These are phyloP conservation scores for Toxotes jaculatrix DNA, from an alignment of 2,113 vertebrate species.

Conservation along the genomic window DNA sequence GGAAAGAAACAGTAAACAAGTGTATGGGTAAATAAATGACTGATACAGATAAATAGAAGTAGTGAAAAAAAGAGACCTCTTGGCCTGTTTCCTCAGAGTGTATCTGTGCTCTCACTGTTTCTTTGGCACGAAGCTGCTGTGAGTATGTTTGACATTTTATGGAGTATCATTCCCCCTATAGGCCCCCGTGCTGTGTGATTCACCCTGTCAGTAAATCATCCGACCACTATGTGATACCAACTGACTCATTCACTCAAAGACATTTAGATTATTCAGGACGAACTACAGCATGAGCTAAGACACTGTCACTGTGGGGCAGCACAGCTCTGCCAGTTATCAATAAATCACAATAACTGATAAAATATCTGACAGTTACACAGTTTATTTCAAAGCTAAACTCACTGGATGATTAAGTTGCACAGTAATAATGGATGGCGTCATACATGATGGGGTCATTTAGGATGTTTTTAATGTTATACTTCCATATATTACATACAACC, in stretches of 20 bases:
- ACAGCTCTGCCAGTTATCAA: not conserved
- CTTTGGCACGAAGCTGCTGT: not conserved
- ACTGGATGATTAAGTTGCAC: too few relatives aligned
- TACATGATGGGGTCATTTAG: too few relatives aligned
- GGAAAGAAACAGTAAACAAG: too few relatives aligned
- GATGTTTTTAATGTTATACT: too few relatives aligned
- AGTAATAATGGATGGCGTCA: too few relatives aligned
- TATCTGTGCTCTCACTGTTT: not conserved
- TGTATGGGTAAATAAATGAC: too few relatives aligned
- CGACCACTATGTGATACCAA: constrained; percentile 13
- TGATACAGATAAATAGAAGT: too few relatives aligned
- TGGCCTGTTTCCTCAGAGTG: too few relatives aligned
- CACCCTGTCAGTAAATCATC: constrained; percentile 44
- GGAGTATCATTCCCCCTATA: constrained; percentile 14
- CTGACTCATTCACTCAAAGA: constrained; percentile 14
- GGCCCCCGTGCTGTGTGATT: constrained; percentile 28
- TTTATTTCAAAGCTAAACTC: not conserved
- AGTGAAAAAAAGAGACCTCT: too few relatives aligned
- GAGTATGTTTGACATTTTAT: constrained; percentile 45
- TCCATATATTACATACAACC: too few relatives aligned
- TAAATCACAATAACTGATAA: constrained; percentile 8
- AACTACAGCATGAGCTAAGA: not conserved
- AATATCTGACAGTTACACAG: not conserved
- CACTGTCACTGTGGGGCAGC: constrained; percentile 5
- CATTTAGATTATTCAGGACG: constrained; percentile 8